phyloP scores from a whole-genome alignment of 2,797 vertebrate species.

The Sternarchorhynchus goeldii region DNA sequence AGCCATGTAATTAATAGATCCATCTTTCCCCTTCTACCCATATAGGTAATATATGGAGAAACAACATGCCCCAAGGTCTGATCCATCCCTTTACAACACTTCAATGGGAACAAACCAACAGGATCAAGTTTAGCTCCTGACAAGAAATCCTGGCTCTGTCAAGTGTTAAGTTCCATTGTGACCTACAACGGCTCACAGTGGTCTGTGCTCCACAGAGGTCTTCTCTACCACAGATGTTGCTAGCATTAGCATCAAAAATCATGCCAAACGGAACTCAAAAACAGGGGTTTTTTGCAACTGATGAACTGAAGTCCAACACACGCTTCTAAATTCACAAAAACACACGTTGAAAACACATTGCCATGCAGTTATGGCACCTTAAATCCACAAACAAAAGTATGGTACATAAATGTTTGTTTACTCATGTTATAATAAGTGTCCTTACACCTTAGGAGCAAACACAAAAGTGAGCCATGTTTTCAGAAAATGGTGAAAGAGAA shows the following conservation, averaged over 20 bases:
- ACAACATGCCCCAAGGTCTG: conserved; percentile 65
- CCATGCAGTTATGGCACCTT: too few relatives aligned
- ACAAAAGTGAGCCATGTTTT: conserved; percentile 23
- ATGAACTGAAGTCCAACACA: not conserved
- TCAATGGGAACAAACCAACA: conserved; percentile 71
- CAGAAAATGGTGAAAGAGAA: conserved; percentile 35
- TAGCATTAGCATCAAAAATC: not conserved
- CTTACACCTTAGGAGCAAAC: not conserved
- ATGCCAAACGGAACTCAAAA: not conserved
- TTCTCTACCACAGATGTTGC: conserved; percentile 55
- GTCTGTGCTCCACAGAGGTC: conserved; percentile 61
- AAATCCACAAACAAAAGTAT: not conserved
- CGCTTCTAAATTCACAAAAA: too few relatives aligned
- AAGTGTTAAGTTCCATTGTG: conserved; percentile 83
- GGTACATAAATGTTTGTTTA: not conserved
- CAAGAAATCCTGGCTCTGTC: conserved; percentile 74
- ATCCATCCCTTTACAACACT: conserved; percentile 68
- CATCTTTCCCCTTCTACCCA: conserved; percentile 32
- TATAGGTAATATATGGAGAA: conserved; percentile 52
- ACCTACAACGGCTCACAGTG: conserved; percentile 74
- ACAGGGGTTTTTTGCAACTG: not conserved
- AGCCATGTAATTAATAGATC: conserved; percentile 44
- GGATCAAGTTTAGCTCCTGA: conserved; percentile 80
- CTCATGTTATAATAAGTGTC: not conserved
- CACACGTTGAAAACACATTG: not conserved